Evolutionary conservation across 2,113 vertebrate species (phyloP).

Genomic region (Cynopterus brachyotis): DNA sequence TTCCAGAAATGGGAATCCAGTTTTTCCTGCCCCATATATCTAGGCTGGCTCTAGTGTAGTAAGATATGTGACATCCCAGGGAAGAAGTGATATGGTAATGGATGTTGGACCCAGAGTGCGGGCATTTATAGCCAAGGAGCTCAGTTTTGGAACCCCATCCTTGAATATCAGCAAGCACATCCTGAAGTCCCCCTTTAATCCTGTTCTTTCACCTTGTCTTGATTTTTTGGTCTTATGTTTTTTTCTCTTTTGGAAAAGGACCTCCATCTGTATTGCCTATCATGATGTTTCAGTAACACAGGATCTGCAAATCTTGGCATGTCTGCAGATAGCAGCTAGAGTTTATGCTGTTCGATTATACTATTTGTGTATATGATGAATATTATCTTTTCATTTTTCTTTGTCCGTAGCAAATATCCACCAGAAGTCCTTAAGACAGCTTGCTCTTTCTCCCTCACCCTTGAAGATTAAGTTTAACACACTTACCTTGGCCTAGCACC

Average conservation of each 20-base stretch:
- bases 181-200: neutral
- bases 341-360: rapidly evolving
- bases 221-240: too few relatives aligned
- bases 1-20: neutral
- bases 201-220: neutral
- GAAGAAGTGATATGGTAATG: neutral
- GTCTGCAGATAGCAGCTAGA: neutral
- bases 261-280: neutral
- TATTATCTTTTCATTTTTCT: neutral
- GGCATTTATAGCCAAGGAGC: too few relatives aligned
- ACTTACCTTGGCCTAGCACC: neutral
- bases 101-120: neutral
- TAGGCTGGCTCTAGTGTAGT: neutral
- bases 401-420: too few relatives aligned
- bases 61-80: neutral
- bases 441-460: neutral
- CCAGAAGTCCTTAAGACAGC: neutral
- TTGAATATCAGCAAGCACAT: neutral
- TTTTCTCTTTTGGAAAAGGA: neutral
- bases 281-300: neutral
- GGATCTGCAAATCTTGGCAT: neutral
- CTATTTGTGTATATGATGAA: rapidly evolving
- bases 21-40: neutral
- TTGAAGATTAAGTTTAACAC: neutral
- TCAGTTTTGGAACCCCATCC: neutral